phyloP scores from a whole-genome alignment of 1,140 invertebrate genomes.

The Holotrichia oblita region DNA sequence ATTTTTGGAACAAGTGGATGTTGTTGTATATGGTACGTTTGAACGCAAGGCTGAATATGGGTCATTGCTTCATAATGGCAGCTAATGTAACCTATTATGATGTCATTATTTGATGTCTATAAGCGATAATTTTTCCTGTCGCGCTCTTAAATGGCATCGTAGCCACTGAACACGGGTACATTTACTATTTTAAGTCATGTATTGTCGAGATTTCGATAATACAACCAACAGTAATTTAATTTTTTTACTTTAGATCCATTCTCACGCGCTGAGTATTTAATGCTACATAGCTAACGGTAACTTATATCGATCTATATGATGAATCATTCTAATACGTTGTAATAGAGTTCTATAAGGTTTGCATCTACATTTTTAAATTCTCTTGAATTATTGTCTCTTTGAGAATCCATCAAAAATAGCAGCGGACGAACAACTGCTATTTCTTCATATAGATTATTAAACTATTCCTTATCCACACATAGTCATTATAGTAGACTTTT shows the following conservation, averaged over 20 bases:
- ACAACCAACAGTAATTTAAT: not conserved
- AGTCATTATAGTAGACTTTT: too few relatives aligned
- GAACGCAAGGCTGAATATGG: not conserved
- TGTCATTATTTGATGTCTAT: conserved; percentile 13
- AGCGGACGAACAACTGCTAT: too few relatives aligned
- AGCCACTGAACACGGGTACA: not conserved
- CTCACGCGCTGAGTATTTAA: not conserved
- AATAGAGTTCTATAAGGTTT: too few relatives aligned
- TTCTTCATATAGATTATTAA: too few relatives aligned
- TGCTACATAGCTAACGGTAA: too few relatives aligned
- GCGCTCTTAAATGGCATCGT: not conserved
- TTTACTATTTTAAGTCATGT: not conserved
- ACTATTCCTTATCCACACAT: too few relatives aligned
- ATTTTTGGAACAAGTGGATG: not conserved
- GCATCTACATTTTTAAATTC: too few relatives aligned
- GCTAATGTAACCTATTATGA: conserved; percentile 17
- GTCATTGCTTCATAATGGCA: not conserved
- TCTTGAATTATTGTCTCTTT: too few relatives aligned
- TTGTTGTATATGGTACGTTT: not conserved
- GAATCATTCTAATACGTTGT: too few relatives aligned
- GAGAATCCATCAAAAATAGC: too few relatives aligned
- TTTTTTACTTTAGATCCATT: not conserved
- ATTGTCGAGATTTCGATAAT: not conserved
- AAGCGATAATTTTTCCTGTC: conserved; percentile 16
- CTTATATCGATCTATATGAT: too few relatives aligned